Percentiles rank a stretch among this genome's conserved stretches.
Evolutionary conservation across 2,888 invertebrate genomes (phyloP).

Genomic region (Chrysodeixis includens): DNA sequence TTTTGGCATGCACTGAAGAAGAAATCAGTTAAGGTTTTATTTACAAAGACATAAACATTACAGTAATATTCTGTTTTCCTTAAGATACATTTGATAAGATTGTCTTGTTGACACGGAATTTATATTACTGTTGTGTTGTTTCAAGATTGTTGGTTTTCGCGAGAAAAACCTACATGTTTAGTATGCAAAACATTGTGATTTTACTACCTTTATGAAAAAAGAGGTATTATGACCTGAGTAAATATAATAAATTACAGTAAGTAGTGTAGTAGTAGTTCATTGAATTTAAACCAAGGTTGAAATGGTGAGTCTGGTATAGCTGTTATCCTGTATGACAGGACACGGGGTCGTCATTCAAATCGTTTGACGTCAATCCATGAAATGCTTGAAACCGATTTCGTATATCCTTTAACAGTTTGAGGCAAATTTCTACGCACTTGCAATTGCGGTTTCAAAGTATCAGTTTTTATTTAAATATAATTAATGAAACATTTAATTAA

Average conservation of each 20-base stretch:
- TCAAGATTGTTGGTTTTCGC: background rate
- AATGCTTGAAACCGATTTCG: background rate
- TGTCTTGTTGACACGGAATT: slow-evolving; percentile 4
- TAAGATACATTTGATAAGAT: slow-evolving; percentile 3
- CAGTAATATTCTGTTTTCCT: slow-evolving; percentile 2
- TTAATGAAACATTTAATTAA: background rate
- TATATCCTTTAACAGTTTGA: background rate
- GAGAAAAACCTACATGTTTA: background rate
- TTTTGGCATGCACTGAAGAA: background rate
- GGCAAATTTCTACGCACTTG: background rate
- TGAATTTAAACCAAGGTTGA: no score
- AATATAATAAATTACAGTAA: no score
- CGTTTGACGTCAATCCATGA: slow-evolving; percentile 2
- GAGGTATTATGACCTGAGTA: no score
- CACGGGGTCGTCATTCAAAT: background rate
- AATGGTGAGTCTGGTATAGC: background rate
- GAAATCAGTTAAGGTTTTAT: background rate
- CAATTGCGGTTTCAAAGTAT: background rate
- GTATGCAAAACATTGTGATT: background rate
- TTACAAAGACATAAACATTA: background rate
- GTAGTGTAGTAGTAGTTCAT: no score
- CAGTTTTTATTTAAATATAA: background rate
- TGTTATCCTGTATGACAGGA: background rate
- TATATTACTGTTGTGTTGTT: background rate
- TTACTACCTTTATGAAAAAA: no score